Conservation (phyloP, 2,888 invertebrate genomes). For the Parnassius smintheus region DNA sequence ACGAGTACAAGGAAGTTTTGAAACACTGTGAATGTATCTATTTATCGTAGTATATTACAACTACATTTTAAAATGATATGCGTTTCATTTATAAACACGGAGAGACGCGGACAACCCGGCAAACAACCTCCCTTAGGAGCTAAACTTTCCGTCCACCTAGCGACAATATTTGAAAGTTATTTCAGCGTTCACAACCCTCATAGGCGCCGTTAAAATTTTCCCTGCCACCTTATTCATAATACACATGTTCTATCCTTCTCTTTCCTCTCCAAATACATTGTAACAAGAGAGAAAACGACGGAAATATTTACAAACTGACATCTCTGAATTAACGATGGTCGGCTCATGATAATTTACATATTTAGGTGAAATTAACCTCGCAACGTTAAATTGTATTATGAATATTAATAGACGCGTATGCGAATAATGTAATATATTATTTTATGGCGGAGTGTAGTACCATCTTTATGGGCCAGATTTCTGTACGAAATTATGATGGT, state of each 20-base stretch:
- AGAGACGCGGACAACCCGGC: conserved; percentile 66
- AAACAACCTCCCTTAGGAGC: conserved; percentile 74
- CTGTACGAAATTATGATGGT: conserved; percentile 36
- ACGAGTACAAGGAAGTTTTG: conserved; percentile 8
- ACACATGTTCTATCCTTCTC: conserved; percentile 55
- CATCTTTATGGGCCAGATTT: conserved; percentile 70
- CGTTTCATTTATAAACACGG: conserved; percentile 76
- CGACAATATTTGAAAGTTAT: conserved; percentile 83
- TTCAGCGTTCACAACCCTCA: conserved; percentile 81
- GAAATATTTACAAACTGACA: conserved; percentile 76
- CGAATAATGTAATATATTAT: conserved; percentile 56
- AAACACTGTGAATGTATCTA: conserved; percentile 30
- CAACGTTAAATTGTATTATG: conserved; percentile 80
- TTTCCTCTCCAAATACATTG: conserved; percentile 36
- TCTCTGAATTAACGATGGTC: conserved; percentile 79
- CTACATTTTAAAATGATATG: conserved; percentile 69
- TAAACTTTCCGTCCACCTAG: conserved; percentile 79
- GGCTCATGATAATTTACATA: conserved; percentile 83
- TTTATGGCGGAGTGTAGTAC: conserved; percentile 54
- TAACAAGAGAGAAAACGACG: conserved; percentile 43
- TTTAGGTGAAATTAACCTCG: conserved; percentile 82
- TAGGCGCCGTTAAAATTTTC: conserved; percentile 81
- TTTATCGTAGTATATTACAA: conserved; percentile 43
- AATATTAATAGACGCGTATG: conserved; percentile 76
- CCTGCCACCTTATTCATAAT: conserved; percentile 79